Evolutionary conservation across 2,113 vertebrate species (phyloP).

Genomic region (Fulica atra): DNA sequence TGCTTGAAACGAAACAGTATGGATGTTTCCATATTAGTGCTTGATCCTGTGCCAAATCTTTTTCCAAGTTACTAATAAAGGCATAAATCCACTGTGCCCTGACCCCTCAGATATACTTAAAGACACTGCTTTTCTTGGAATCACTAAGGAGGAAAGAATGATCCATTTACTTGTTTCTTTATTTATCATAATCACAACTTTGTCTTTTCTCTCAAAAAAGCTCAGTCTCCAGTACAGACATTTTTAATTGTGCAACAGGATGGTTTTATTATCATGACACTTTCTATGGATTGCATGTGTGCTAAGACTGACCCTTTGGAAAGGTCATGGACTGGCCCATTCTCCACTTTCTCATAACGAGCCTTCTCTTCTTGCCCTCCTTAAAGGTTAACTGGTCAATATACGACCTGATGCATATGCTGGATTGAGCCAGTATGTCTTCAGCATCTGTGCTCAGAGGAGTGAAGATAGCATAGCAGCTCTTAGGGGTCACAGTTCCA

Average conservation of each 20-base stretch:
- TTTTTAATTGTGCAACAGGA: not conserved
- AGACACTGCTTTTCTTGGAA: not conserved
- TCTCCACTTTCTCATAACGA: not conserved
- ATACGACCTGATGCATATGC: not conserved
- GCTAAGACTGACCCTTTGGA: not conserved
- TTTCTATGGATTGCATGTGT: not conserved
- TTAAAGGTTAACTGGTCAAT: not conserved
- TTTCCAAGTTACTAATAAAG: not conserved
- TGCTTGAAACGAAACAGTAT: not conserved
- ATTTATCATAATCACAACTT: not conserved
- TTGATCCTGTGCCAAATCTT: not conserved
- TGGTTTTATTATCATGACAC: not conserved
- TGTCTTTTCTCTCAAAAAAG: not conserved
- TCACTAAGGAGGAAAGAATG: not conserved
- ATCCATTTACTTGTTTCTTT: not conserved
- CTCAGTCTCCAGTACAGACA: not conserved
- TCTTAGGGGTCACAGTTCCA: not conserved
- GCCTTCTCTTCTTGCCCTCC: not conserved
- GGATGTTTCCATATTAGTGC: not conserved
- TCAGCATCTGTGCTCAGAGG: not conserved
- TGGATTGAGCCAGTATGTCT: not conserved
- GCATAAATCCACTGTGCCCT: not conserved
- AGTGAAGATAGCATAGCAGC: not conserved
- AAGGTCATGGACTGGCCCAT: too few relatives aligned
- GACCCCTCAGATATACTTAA: not conserved